Base-by-base conservation (phyloP, 2,113 vertebrate species). In the Microcebus lehilahytsara region DNA sequence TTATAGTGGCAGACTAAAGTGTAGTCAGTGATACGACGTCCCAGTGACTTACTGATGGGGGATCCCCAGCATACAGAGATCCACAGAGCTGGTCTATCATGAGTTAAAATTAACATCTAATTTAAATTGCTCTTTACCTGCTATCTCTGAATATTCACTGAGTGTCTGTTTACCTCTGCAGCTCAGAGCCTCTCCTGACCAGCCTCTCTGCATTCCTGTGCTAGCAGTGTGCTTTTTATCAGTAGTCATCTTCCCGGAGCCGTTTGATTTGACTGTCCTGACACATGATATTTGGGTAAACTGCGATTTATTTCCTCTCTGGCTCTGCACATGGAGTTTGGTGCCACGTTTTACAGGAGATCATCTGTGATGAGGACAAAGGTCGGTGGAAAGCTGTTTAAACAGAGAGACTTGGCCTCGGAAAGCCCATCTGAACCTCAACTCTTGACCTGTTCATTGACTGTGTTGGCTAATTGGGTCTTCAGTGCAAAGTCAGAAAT, bases 381-480 rank as follows among this genome's bases (percentile, higher is more conserved):
- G 98, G 97, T 98, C 97, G 97, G n/a, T 58, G 91, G 66, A 97
- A 98, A 98, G 56, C 97, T 98, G 97, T 97, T 96, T 62, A 96
- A 91, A 97, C 88, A 95, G 95, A 96, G 96, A 97, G 77, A 34
- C 62, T 93, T 93, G 91, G 74, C 94, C 92, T 97, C 27, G 10
- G 80, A 98, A 46, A 95, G 77, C 85, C 51, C 89, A 53, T 96
- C 56, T 93, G 92, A 94, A 97, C 97, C 27, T 67, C 12, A 34
- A 78, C 95, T 98, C 92, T 96, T 92, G 98, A 99, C 98, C 98
- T 98, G n/a, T 97, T 98, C 96, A 98, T 98, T 98, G 98, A 98
- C 98, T 88, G 72, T 95, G 77, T 97, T 98, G 97, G 97, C 98
- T 99, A 99, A 99, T 99, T 99, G 98, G 98, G 89, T 96, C 84